Conservation (phyloP, 2,888 invertebrate species). For the Stenolophus ochropezus region DNA sequence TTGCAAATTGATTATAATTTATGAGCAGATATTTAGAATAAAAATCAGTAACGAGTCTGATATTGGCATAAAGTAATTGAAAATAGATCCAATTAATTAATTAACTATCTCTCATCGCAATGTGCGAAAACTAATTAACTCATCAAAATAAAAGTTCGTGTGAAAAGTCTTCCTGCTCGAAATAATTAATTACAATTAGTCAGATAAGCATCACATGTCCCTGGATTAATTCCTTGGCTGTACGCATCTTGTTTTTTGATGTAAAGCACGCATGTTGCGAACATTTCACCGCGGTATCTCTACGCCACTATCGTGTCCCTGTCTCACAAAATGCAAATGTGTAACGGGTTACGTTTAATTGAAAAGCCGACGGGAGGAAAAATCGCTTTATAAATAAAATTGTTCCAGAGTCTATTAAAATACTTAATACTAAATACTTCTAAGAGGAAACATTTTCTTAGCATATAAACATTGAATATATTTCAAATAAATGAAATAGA, state of each 20-base stretch:
- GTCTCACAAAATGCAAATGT: constrained; percentile 43
- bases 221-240: constrained; percentile 22
- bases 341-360: constrained; percentile 55
- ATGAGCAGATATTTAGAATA: neutral
- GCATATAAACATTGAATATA: too few relatives aligned
- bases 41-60: neutral
- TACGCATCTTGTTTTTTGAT: constrained; percentile 9
- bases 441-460: too few relatives aligned
- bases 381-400: neutral
- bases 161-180: constrained; percentile 10
- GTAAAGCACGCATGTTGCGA: constrained; percentile 25
- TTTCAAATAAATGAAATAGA: too few relatives aligned
- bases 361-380: constrained; percentile 18
- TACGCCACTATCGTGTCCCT: constrained; percentile 31
- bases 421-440: too few relatives aligned
- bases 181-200: constrained; percentile 55
- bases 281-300: constrained; percentile 39
- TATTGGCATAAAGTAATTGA: neutral
- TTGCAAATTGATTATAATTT: neutral
- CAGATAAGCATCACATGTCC: constrained; percentile 41
- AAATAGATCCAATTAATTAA: neutral
- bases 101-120: neutral
- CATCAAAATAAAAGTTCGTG: neutral
- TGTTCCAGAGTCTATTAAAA: too few relatives aligned
- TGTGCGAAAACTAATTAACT: neutral